Conservation (phyloP, 2,113 vertebrate species). For the Pollimyrus isidori region DNA sequence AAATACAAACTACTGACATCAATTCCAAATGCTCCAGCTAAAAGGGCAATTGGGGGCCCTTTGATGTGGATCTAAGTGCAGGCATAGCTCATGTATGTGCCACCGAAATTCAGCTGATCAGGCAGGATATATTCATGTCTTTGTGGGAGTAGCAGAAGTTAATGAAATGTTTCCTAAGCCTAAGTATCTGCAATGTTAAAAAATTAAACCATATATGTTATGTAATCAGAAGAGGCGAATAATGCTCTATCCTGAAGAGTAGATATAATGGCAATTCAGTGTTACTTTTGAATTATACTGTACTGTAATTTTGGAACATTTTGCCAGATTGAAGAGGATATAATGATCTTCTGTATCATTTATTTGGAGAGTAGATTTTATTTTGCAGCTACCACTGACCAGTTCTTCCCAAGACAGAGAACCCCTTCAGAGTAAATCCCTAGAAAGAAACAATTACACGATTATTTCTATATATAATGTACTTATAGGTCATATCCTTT, state of each 20-base stretch:
- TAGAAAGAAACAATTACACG: neutral
- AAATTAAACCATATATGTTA: neutral
- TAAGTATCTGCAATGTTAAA: neutral
- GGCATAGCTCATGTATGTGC: neutral
- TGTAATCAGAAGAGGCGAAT: neutral
- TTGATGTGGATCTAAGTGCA: neutral
- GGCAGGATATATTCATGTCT: neutral
- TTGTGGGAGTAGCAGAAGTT: neutral
- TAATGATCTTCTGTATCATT: neutral
- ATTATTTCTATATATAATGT: neutral
- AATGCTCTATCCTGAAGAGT: neutral
- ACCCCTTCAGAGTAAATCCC: neutral
- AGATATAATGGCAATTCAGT: neutral
- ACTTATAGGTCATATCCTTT: neutral
- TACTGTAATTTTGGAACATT: neutral
- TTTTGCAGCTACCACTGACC: neutral
- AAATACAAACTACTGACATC: neutral
- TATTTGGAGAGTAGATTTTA: neutral
- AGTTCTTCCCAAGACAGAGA: neutral
- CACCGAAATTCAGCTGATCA: neutral
- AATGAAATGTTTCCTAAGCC: neutral
- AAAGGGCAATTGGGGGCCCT: neutral
- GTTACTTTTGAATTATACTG: neutral
- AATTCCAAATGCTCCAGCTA: neutral
- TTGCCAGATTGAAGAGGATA: neutral